Conservation (phyloP, 2,113 vertebrate species). For the Oryctolagus cuniculus region mOryCun1.1 NC_091438.1:61727501-61728000, state of each 20-base stretch:
- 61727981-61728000: constrained; percentile 90
- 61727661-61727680: constrained; percentile 71
- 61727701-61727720: constrained; percentile 62
- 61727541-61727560: background rate
- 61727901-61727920: constrained; percentile 87
- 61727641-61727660: background rate
- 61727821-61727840: constrained; percentile 91
- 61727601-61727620: background rate
- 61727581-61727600: background rate
- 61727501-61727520: background rate
- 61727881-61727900: constrained; percentile 91
- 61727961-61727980: constrained; percentile 91
- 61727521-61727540: background rate
- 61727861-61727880: constrained; percentile 92
- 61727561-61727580: background rate
- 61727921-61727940: constrained; percentile 91
- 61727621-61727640: background rate
- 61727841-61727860: constrained; percentile 90
- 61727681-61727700: constrained; percentile 69
- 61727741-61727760: background rate
- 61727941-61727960: constrained; percentile 88
- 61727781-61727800: background rate
- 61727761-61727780: background rate
- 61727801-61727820: constrained; percentile 95
- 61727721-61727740: background rate